Evolutionary conservation across 2,797 vertebrate species (phyloP).

Genomic region (Kryptolebias ocellatus): DNA sequence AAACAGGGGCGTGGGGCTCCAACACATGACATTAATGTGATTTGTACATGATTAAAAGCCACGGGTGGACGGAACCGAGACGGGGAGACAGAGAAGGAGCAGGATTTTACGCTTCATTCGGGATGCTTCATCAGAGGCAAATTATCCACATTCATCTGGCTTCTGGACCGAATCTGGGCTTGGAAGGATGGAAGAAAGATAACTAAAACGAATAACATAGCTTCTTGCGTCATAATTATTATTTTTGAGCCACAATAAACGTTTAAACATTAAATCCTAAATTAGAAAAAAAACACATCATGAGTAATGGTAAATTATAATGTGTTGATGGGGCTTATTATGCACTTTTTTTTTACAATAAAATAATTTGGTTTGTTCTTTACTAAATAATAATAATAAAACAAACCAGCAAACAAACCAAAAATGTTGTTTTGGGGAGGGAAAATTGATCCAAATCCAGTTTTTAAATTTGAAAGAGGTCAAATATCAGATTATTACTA

Average conservation of each 20-base stretch:
- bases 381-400: too few species aligned
- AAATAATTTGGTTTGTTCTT: too few species aligned
- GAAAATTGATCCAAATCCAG: too few species aligned
- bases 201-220: constrained; percentile 6
- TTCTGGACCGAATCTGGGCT: constrained; percentile 7
- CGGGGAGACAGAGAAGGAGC: constrained; percentile 36
- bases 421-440: too few species aligned
- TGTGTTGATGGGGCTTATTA: too few species aligned
- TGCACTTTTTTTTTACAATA: too few species aligned
- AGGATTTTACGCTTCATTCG: constrained; percentile 73
- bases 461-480: too few species aligned
- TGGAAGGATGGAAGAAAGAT: background rate
- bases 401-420: too few species aligned
- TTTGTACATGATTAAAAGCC: constrained; percentile 73
- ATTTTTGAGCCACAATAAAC: background rate
- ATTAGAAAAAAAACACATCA: too few species aligned
- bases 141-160: constrained; percentile 35
- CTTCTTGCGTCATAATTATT: background rate
- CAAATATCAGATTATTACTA: too few species aligned
- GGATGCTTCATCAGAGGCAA: constrained; percentile 55
- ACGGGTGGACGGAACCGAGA: constrained; percentile 66
- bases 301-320: too few species aligned
- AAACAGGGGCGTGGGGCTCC: constrained; percentile 63
- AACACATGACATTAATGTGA: constrained; percentile 77
- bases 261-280: too few species aligned